Conservation (phyloP, 1,140 invertebrate species). For the Drosophila carrolli region DNA sequence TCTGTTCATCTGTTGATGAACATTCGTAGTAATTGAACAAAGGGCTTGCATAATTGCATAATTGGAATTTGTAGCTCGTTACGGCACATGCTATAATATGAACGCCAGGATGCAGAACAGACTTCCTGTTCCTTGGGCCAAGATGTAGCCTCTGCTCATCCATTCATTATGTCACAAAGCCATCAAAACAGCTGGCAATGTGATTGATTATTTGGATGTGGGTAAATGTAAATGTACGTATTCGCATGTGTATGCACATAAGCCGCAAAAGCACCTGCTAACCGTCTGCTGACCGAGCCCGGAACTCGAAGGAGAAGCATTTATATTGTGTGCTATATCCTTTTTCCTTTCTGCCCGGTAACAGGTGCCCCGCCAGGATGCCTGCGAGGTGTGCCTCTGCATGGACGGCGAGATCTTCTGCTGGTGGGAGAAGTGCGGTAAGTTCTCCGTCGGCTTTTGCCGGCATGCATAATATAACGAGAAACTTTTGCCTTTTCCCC, state of each 20-base stretch:
- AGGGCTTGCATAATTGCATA: constrained; percentile 17
- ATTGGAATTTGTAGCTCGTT: constrained; percentile 25
- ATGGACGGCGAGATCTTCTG: constrained; percentile 90
- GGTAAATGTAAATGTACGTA: not conserved
- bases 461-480: constrained; percentile 51
- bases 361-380: constrained; percentile 86
- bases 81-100: constrained; percentile 2
- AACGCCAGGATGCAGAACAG: not conserved
- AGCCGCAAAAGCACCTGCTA: constrained; percentile 17
- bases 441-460: constrained; percentile 56
- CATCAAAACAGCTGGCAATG: constrained; percentile 21
- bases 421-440: constrained; percentile 89
- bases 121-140: constrained; percentile 1
- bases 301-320: constrained; percentile 7
- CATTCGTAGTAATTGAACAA: constrained; percentile 11
- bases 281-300: not conserved
- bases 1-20: not conserved
- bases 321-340: constrained; percentile 25
- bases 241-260: not conserved
- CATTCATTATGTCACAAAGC: constrained; percentile 11
- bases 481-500: constrained; percentile 56
- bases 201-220: constrained; percentile 37
- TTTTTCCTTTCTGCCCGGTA: not conserved
- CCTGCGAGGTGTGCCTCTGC: constrained; percentile 89
- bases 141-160: constrained; percentile 7